phyloP scores from a whole-genome alignment of 2,113 vertebrate species.

The Hymenochirus boettgeri region DNA sequence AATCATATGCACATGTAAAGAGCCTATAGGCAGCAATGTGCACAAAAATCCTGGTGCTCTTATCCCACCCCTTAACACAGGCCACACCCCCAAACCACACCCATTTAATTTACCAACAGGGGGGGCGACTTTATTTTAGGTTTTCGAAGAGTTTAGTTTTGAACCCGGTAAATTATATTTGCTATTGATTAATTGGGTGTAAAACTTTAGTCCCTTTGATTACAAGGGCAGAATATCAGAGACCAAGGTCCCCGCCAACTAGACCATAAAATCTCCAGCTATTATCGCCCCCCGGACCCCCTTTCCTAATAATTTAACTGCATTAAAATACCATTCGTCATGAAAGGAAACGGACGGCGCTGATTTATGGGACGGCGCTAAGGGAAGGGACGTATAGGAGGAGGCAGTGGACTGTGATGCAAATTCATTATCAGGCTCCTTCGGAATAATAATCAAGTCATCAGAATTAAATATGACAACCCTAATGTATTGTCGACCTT shows the following conservation, averaged over 20 bases:
- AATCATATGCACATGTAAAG: too few relatives aligned
- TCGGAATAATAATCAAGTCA: background rate
- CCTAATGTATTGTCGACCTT: background rate
- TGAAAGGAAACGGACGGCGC: background rate
- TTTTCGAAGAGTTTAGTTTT: too few relatives aligned
- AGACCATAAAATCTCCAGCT: background rate
- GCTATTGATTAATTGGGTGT: too few relatives aligned
- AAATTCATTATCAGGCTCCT: background rate
- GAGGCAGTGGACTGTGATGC: background rate
- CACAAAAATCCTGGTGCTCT: too few relatives aligned
- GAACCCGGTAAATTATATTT: too few relatives aligned
- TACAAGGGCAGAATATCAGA: background rate
- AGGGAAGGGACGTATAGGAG: background rate
- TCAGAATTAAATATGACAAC: background rate
- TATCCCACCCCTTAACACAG: too few relatives aligned
- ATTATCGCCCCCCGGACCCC: background rate
- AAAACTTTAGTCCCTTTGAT: too few relatives aligned
- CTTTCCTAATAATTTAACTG: background rate
- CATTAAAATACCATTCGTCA: background rate
- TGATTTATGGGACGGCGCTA: background rate
- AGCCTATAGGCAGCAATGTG: too few relatives aligned
- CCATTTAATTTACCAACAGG: too few relatives aligned
- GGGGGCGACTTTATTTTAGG: too few relatives aligned
- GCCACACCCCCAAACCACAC: too few relatives aligned
- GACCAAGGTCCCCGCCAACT: background rate